A percentile compares a stretch with the other conserved stretches of the same genome.
These are phyloP conservation scores for Cochlearius cochlearius DNA, from an alignment of 2,113 vertebrate species.

Conservation along the genomic window DNA sequence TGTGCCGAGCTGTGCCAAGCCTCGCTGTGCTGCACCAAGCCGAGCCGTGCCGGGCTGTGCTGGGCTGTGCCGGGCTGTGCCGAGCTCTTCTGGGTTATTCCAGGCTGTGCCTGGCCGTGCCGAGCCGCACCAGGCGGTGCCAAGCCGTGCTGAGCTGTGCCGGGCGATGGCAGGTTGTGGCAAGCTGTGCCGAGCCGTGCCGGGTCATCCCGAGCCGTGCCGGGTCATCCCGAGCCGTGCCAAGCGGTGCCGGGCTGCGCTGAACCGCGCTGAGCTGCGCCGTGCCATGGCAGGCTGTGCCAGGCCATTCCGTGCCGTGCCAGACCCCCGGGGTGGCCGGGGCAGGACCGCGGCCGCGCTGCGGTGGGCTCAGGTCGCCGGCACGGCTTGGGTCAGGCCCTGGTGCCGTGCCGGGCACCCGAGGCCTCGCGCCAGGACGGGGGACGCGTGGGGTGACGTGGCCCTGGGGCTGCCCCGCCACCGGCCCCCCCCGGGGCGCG, in stretches of 20 bases:
- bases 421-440: fast-evolving
- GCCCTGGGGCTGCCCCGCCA: background rate
- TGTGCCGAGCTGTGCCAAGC: background rate
- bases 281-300: fast-evolving
- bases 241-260: background rate
- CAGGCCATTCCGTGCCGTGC: too few relatives aligned
- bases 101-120: fast-evolving
- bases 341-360: background rate
- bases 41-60: background rate
- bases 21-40: fast-evolving
- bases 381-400: background rate
- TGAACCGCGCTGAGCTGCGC: background rate
- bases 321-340: background rate
- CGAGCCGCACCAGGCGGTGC: fast-evolving
- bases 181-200: too few relatives aligned
- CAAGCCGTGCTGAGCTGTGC: background rate
- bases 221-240: fast-evolving
- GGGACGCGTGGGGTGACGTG: background rate
- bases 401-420: fast-evolving
- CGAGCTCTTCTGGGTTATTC: fast-evolving
- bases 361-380: background rate
- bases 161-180: fast-evolving
- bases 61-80: fast-evolving
- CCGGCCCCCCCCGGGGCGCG: too few relatives aligned
- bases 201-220: background rate